Base-by-base conservation (phyloP, 2,888 invertebrate genomes). In the Matsumyia berberina region DNA sequence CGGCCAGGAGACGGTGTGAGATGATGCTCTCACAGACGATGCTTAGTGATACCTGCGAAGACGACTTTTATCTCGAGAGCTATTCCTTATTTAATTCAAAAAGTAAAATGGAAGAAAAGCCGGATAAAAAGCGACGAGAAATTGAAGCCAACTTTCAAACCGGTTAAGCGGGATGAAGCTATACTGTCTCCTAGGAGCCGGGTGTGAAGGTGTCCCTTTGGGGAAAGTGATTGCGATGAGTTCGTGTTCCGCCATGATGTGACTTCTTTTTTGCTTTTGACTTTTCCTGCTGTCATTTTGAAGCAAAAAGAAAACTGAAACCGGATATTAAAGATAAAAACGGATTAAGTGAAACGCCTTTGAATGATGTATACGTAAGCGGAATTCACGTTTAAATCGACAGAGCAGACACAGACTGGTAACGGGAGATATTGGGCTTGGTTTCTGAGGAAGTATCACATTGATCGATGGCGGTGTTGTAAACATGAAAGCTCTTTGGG, bases 291-390 rank as follows among this genome's bases (percentile, higher is more conserved):
- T 35, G 39, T 29, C 62, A 9, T 15, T 53, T 53, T 15, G 7
- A 37, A 15, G 5, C 53, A 53, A 24, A 17, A 62, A 64, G 44
- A 62, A 46, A 53, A 53, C 66, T 49, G 49, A 72, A 69, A 73
- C 67, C 73, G 83, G 83, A 83, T 83, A 83, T 83, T 83, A 79
- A 78, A 83, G 73, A 79, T 83, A 78, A 74, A 83, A 83, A 83
- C 57, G 69, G 83, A 79, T 79, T 78, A 79, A 62, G 35, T 42
- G 42, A 49, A 73, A 69, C 67, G 42, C 37, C 62, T 82, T 64
- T 62, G 33, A 64, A 83, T 49, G 46, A 73, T 72, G 57, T 64
- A 39, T 44, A 33, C 17, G 66, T 35, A 39, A 58, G 66, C 53
- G 58, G 44, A 39, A 76, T 51, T 39, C 24, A 12, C 53, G 29